phyloP scores from a whole-genome alignment of 2,888 invertebrate genomes.

The Cryptops parisi region DNA sequence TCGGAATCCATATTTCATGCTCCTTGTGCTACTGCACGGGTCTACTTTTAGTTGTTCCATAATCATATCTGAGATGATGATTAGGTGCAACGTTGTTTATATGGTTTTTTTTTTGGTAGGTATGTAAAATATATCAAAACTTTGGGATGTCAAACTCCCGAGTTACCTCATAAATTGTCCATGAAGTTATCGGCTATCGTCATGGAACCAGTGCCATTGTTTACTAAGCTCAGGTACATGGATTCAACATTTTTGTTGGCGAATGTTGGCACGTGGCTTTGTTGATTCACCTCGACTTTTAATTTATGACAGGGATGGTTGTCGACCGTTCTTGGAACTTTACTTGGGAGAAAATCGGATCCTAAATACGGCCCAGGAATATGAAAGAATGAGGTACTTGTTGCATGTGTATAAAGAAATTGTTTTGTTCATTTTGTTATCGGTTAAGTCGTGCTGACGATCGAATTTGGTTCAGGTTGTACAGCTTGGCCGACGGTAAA shows the following conservation, averaged over 20 bases:
- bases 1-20: too few relatives aligned
- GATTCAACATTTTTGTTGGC: neutral
- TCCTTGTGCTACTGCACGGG: too few relatives aligned
- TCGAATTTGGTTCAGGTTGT: conserved; percentile 30
- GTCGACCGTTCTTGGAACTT: conserved; percentile 81
- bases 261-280: neutral
- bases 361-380: conserved; percentile 69
- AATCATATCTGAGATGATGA: too few relatives aligned
- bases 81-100: too few relatives aligned
- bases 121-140: conserved; percentile 77
- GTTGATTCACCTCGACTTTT: neutral
- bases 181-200: conserved; percentile 64
- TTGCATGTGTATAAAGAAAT: too few relatives aligned
- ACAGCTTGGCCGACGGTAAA: conserved; percentile 27
- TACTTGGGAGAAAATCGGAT: conserved; percentile 73
- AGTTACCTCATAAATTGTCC: conserved; percentile 66
- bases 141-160: conserved; percentile 49
- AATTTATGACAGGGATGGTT: conserved; percentile 75
- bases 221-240: conserved; percentile 66
- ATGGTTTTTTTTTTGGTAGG: conserved; percentile 35
- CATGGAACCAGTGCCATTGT: conserved; percentile 78
- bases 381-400: conserved; percentile 60
- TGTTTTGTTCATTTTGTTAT: neutral
- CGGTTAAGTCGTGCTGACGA: too few relatives aligned
- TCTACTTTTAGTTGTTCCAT: too few relatives aligned